Percentiles rank a stretch among this genome's conserved stretches.
Evolutionary conservation across 2,113 vertebrate genomes (phyloP).

Genomic region (Gopherus evgoodei): DNA sequence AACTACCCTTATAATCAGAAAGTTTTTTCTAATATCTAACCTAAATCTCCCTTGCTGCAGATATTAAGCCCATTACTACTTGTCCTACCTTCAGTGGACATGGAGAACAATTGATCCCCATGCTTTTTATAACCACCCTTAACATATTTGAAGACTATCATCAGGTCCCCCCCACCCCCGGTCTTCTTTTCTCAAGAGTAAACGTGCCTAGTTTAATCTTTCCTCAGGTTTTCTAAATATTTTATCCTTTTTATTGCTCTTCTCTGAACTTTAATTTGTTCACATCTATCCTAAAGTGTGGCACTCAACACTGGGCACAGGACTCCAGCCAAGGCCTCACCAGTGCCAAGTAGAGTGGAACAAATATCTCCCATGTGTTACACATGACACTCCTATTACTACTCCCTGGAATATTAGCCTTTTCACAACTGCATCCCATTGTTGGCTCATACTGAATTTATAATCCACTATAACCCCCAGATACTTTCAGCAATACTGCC

Average conservation of each 20-base stretch:
- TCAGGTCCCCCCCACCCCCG: not conserved
- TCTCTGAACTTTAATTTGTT: not conserved
- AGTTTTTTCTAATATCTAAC: not conserved
- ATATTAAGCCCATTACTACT: not conserved
- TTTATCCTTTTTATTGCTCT: not conserved
- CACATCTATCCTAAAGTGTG: not conserved
- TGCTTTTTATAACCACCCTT: not conserved
- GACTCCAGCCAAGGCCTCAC: not conserved
- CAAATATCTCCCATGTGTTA: not conserved
- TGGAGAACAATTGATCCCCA: not conserved
- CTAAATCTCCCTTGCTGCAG: not conserved
- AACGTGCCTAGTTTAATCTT: not conserved
- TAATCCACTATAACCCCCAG: not conserved
- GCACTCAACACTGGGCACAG: not conserved
- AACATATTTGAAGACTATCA: not conserved
- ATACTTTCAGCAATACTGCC: not conserved
- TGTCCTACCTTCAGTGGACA: not conserved
- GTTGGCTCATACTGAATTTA: not conserved
- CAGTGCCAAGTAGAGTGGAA: not conserved
- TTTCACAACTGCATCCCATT: not conserved
- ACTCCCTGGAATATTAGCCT: not conserved
- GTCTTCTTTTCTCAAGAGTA: not conserved
- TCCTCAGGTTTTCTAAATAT: not conserved
- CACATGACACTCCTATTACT: not conserved
- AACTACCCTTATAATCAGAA: not conserved